These are phyloP conservation scores for Dasypolia templi DNA, from an alignment of 2,888 invertebrate species.

Conservation along the genomic window DNA sequence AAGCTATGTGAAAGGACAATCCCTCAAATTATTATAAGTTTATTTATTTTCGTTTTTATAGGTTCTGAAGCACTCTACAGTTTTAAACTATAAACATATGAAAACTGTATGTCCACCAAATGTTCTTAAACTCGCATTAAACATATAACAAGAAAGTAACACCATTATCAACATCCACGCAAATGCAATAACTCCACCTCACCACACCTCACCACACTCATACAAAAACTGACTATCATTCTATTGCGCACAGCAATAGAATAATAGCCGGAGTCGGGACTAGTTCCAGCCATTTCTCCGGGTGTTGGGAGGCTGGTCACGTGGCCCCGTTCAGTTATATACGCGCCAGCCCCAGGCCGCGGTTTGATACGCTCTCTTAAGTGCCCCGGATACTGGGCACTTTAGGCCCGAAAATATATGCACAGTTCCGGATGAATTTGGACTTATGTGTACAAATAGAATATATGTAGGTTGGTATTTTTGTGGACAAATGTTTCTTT, in stretches of 20 bases:
- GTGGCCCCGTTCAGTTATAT: constrained; percentile 82
- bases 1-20: background rate
- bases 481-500: background rate
- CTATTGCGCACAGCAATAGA: constrained; percentile 42
- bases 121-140: background rate
- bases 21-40: background rate
- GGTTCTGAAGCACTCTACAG: background rate
- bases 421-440: constrained; percentile 11
- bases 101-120: background rate
- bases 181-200: constrained; percentile 34
- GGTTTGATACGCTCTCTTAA: constrained; percentile 72
- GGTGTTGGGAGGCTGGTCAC: constrained; percentile 76
- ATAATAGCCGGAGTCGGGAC: constrained; percentile 52
- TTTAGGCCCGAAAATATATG: constrained; percentile 19
- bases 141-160: background rate
- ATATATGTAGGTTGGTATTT: background rate
- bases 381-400: constrained; percentile 60
- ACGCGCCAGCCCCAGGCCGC: constrained; percentile 71
- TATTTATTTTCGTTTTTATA: background rate
- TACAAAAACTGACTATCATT: constrained; percentile 41
- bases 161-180: constrained; percentile 7
- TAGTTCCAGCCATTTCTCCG: constrained; percentile 64
- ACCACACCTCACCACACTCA: no score
- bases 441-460: background rate
- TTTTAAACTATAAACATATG: no score